Conservation (phyloP, 2,888 invertebrate species). For the Agrotis exclamationis region DNA sequence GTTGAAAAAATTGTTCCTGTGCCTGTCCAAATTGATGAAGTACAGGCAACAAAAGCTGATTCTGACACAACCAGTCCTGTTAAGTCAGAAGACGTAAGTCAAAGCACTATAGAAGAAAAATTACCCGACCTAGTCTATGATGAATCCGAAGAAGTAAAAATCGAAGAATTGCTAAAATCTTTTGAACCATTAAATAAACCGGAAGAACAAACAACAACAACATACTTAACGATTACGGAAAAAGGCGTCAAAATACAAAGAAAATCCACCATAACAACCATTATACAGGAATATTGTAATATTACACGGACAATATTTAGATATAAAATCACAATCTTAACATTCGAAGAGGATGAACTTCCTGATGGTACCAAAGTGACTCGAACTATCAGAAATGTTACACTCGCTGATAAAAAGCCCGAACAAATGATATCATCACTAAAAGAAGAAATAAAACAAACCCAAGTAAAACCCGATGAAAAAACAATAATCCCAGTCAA, state of each 20-base stretch:
- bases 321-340: constrained; percentile 35
- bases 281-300: constrained; percentile 16
- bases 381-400: constrained; percentile 7
- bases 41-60: neutral
- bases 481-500: neutral
- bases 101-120: constrained; percentile 42
- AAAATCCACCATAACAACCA: constrained; percentile 18
- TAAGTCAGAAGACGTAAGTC: constrained; percentile 30
- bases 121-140: constrained; percentile 23
- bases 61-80: constrained; percentile 16
- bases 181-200: constrained; percentile 11
- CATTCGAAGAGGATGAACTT: constrained; percentile 13
- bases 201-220: constrained; percentile 22
- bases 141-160: constrained; percentile 23
- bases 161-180: constrained; percentile 22
- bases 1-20: constrained; percentile 24
- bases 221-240: constrained; percentile 6
- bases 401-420: constrained; percentile 20
- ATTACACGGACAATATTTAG: constrained; percentile 1
- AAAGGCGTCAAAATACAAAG: constrained; percentile 14
- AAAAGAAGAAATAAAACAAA: neutral
- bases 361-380: constrained; percentile 18
- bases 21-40: constrained; percentile 3
- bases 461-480: constrained; percentile 1
- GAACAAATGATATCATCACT: neutral